A percentile compares a stretch with the other conserved stretches of the same genome.
Evolutionary conservation across 2,888 invertebrate species (phyloP).

Genomic region (Acrocyrtus sp.): DNA sequence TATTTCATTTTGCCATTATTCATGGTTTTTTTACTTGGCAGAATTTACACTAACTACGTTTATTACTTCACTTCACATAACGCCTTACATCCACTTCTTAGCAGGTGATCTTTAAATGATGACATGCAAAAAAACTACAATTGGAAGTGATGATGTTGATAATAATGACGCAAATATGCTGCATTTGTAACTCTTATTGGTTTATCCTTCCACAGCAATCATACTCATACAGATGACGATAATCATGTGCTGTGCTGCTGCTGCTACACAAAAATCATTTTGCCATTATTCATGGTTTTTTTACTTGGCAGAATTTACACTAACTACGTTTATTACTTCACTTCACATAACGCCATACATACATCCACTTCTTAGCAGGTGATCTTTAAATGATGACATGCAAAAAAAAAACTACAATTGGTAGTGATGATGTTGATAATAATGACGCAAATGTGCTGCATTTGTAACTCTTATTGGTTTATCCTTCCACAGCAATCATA

Average conservation of each 20-base stretch:
- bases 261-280: no score
- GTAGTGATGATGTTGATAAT: conserved; percentile 19
- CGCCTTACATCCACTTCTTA: background rate
- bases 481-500: no score
- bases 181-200: background rate
- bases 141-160: conserved; percentile 22
- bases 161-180: conserved; percentile 9
- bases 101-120: conserved; percentile 22
- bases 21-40: conserved; percentile 4
- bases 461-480: conserved; percentile 16
- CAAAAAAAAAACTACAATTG: no score
- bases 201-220: no score
- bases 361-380: conserved; percentile 21
- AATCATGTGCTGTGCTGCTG: no score
- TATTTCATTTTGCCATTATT: conserved; percentile 7
- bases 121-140: no score
- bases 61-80: background rate
- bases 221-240: conserved; percentile 25
- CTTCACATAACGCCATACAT: background rate
- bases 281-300: conserved; percentile 12
- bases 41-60: background rate
- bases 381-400: conserved; percentile 14
- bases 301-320: background rate
- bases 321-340: background rate
- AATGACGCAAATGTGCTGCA: conserved; percentile 28